These are phyloP conservation scores for Frankliniella intonsa DNA, from an alignment of 2,888 invertebrate species.

Conservation along the genomic window DNA sequence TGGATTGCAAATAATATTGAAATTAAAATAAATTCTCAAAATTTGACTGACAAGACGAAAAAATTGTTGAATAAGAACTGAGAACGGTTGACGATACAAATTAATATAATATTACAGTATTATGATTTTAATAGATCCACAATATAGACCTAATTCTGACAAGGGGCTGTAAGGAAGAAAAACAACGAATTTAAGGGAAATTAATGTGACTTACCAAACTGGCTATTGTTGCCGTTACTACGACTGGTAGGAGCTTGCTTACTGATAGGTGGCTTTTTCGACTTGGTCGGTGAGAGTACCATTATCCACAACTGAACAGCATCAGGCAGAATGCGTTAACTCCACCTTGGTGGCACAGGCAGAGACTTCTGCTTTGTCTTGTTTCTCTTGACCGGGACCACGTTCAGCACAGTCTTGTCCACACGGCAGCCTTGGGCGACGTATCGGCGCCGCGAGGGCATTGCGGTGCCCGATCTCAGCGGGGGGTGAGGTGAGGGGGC, in stretches of 20 bases:
- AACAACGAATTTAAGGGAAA: too few species aligned
- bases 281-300: slow-evolving; percentile 12
- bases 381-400: too few species aligned
- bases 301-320: neutral
- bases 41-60: neutral
- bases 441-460: too few species aligned
- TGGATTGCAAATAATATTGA: too few species aligned
- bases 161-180: neutral
- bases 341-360: too few species aligned
- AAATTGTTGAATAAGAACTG: neutral
- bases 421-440: too few species aligned
- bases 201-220: neutral
- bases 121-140: neutral
- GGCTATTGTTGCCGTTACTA: neutral
- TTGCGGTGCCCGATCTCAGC: too few species aligned
- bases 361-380: too few species aligned
- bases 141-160: neutral
- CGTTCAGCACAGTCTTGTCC: too few species aligned
- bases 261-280: neutral
- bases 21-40: too few species aligned
- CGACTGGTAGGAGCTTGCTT: slow-evolving; percentile 1
- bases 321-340: neutral
- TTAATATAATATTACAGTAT: neutral
- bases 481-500: too few species aligned
- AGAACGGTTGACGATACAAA: neutral